A percentile compares a stretch with the other conserved stretches of the same genome.
Evolutionary conservation across 2,888 invertebrate species (phyloP).

Genomic region (Epirrita christyi): DNA sequence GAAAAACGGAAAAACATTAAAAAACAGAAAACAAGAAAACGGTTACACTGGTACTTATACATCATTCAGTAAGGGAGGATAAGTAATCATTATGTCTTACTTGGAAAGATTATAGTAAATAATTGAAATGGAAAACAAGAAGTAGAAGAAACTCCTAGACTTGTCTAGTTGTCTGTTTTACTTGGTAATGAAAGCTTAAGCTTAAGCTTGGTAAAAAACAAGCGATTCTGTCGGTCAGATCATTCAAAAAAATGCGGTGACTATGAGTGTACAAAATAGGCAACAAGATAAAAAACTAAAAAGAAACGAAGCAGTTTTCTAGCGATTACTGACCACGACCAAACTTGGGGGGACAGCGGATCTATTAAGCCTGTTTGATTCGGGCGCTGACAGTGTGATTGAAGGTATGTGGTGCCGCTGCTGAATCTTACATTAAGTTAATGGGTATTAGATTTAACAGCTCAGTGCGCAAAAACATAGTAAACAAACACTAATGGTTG

Average conservation of each 20-base stretch:
- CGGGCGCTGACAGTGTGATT: slow-evolving; percentile 52
- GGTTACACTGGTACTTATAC: too few species aligned
- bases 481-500: too few species aligned
- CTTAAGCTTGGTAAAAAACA: slow-evolving; percentile 3
- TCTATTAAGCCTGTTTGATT: slow-evolving; percentile 41
- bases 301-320: slow-evolving; percentile 31
- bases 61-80: too few species aligned
- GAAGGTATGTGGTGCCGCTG: slow-evolving; percentile 35
- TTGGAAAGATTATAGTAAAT: not conserved
- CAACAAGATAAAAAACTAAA: slow-evolving; percentile 21
- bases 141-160: not conserved
- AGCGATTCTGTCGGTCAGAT: slow-evolving; percentile 14
- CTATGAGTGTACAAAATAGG: slow-evolving; percentile 21
- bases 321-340: slow-evolving; percentile 36
- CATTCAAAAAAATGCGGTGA: slow-evolving; percentile 25
- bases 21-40: too few species aligned
- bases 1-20: too few species aligned
- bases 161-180: not conserved
- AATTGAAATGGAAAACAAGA: not conserved
- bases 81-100: not conserved
- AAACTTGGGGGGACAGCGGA: slow-evolving; percentile 48
- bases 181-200: not conserved
- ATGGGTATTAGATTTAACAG: too few species aligned
- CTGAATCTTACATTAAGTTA: slow-evolving; percentile 37
- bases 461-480: too few species aligned